Conservation (phyloP, 1,140 invertebrate species). For the Heliconius himera region DNA sequence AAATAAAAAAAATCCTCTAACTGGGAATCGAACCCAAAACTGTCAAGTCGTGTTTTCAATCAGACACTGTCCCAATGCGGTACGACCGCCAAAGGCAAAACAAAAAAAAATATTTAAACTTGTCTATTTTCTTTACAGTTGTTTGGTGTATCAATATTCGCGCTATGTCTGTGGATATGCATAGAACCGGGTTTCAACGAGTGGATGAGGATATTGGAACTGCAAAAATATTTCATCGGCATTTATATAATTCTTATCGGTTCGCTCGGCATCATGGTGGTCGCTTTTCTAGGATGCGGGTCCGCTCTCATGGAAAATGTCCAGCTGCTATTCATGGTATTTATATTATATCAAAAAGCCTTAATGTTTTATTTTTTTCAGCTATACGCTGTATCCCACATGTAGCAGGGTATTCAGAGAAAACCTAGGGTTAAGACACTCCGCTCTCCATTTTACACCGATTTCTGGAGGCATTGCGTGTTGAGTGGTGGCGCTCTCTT, state of each 20-base stretch:
- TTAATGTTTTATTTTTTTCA: no score
- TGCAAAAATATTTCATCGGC: constrained; percentile 90
- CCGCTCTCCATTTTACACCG: no score
- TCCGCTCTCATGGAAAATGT: constrained; percentile 87
- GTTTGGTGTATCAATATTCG: constrained; percentile 88
- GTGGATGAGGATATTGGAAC: constrained; percentile 88
- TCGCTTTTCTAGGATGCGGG: constrained; percentile 89
- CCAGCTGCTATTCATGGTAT: constrained; percentile 83
- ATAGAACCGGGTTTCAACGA: constrained; percentile 90
- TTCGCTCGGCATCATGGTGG: constrained; percentile 86
- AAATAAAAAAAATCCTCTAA: background rate
- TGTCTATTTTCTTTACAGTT: constrained; percentile 82
- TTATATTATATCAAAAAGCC: background rate
- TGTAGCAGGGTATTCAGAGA: no score
- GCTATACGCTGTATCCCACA: no score
- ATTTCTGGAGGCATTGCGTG: no score
- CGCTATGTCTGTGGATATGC: constrained; percentile 89
- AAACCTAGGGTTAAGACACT: no score
- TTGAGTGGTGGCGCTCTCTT: no score
- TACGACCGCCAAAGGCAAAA: background rate
- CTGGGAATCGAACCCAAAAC: background rate
- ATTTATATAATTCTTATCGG: constrained; percentile 89
- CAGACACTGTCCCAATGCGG: background rate
- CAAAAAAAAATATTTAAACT: background rate
- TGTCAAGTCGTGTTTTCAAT: background rate